These are phyloP conservation scores for Petrocephalus microphthalmus DNA, from an alignment of 2,113 vertebrate species.

Conservation along the genomic window DNA sequence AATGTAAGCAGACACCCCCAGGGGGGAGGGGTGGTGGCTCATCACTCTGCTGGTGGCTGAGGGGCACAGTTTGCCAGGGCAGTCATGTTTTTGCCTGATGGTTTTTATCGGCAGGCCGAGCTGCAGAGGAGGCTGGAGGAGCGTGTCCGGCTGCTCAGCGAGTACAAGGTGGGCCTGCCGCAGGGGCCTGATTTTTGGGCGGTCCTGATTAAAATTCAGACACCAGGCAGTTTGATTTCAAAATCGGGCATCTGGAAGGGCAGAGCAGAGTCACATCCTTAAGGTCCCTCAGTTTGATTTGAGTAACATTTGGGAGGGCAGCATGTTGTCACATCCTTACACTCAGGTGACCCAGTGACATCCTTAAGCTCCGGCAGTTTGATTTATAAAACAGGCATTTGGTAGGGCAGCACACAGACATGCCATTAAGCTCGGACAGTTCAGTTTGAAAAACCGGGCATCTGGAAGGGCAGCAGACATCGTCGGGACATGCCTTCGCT, in stretches of 20 bases:
- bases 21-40: background rate
- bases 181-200: background rate
- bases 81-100: background rate
- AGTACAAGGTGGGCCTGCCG: slow-evolving; percentile 69
- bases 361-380: background rate
- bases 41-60: background rate
- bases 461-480: background rate
- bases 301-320: background rate
- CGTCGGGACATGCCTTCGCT: background rate
- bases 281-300: background rate
- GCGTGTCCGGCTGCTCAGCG: slow-evolving; percentile 71
- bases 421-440: background rate
- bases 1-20: slow-evolving; percentile 62
- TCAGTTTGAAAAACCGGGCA: background rate
- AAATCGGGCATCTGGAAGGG: background rate
- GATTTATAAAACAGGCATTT: background rate
- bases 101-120: slow-evolving; percentile 63
- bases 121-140: slow-evolving; percentile 92
- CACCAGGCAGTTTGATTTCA: too few relatives aligned
- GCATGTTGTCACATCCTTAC: background rate
- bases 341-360: too few relatives aligned
- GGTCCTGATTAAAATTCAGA: background rate
- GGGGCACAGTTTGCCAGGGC: background rate
- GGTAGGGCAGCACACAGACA: background rate
- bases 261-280: background rate